A percentile compares a stretch with the other conserved stretches of the same genome.
Evolutionary conservation across 2,797 vertebrate genomes (phyloP).

Genomic region (Avahi laniger): DNA sequence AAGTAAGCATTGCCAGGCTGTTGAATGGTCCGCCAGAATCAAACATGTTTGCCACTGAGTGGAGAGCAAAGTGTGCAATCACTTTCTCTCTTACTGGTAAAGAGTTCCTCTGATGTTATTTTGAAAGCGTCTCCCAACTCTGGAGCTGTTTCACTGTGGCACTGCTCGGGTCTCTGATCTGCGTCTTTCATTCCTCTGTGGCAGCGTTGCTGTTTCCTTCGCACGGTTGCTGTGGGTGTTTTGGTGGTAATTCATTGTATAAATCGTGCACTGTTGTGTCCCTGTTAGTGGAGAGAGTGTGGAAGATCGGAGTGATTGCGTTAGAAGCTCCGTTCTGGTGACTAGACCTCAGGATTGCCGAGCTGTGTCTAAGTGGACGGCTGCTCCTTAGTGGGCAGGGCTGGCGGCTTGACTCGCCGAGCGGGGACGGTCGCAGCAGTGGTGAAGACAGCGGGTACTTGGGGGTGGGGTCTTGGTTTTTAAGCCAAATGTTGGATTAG

Average conservation of each 20-base stretch:
- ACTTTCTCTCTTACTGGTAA: background rate
- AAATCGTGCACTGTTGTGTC: accelerated
- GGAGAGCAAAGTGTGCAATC: background rate
- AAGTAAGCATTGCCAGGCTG: background rate
- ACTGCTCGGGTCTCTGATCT: background rate
- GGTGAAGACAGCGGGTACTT: no score
- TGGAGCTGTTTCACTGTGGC: background rate
- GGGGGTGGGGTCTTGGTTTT: background rate
- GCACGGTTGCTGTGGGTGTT: background rate
- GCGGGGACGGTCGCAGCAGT: background rate
- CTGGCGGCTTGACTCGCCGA: background rate
- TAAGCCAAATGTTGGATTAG: background rate
- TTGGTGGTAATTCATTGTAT: no score
- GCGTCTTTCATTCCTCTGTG: background rate
- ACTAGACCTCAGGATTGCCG: accelerated
- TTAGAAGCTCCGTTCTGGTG: no score
- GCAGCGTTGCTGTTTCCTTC: background rate
- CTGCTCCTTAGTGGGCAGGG: background rate
- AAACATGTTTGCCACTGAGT: background rate
- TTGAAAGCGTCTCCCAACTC: background rate
- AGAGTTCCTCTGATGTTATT: background rate
- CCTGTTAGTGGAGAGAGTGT: accelerated
- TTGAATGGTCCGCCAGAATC: background rate
- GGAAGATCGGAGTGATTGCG: background rate
- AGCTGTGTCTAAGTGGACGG: no score